Conservation (phyloP, 2,888 invertebrate species). For the Drosophila neotestacea region DNA sequence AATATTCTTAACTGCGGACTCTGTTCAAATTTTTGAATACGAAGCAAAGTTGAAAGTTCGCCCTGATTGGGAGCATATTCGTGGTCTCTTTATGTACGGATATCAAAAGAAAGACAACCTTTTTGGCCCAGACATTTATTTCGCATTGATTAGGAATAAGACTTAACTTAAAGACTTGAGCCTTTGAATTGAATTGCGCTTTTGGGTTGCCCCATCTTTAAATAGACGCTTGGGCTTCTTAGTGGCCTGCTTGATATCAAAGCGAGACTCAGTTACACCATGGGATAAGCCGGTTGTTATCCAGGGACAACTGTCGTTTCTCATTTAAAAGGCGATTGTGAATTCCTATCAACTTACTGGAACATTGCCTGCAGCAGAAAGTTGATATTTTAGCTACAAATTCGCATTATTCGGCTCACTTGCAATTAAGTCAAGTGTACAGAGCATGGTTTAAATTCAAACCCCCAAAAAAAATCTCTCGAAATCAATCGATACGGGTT, state of each 20-base stretch:
- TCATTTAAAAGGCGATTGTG: conserved; percentile 44
- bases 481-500: conserved; percentile 39
- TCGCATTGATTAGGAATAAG: conserved; percentile 49
- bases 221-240: conserved; percentile 33
- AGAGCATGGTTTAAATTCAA: conserved; percentile 5
- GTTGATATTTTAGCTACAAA: conserved; percentile 23
- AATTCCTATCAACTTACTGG: conserved; percentile 29
- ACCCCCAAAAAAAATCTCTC: neutral
- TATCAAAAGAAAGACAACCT: conserved; percentile 37
- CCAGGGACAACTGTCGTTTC: conserved; percentile 2
- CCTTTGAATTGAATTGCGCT: conserved; percentile 49
- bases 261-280: conserved; percentile 32
- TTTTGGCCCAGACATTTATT: conserved; percentile 49
- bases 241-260: conserved; percentile 57
- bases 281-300: conserved; percentile 34
- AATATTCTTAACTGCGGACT: conserved; percentile 32
- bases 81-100: conserved; percentile 19
- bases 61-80: conserved; percentile 34
- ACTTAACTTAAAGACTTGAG: conserved; percentile 45
- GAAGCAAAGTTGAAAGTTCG: conserved; percentile 47
- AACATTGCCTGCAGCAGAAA: conserved; percentile 37
- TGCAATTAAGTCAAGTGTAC: conserved; percentile 56
- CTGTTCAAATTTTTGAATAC: conserved; percentile 13
- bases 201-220: conserved; percentile 18
- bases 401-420: conserved; percentile 43